Evolutionary conservation across 1,140 invertebrate genomes (phyloP), one percentile per base, ranked within the genome.

Genomic region (Pogonomyrmex barbatus): DNA sequence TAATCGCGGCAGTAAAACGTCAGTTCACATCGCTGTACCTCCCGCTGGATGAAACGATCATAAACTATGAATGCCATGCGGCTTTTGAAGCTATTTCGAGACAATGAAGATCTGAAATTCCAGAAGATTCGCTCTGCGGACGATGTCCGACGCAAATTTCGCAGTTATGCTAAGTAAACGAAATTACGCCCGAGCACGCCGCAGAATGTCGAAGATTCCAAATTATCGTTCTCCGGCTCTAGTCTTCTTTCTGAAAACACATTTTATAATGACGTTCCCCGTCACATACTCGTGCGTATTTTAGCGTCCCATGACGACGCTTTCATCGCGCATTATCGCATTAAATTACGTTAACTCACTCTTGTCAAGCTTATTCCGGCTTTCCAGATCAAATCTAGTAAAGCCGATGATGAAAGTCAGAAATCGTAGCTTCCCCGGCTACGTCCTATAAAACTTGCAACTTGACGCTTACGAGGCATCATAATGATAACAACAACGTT

Each of bases 401-500:
- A 73, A 82, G 9, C 30, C 79, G 30, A 60, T 6, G 52, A 73
- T 30, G n/a, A 56, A 70, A 36, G 24, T 1, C 50, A n/a, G n/a
- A n/a, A 71, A 73, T 45, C 54, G 42, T 83, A 83, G 60, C 39
- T 75, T 30, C 56, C 45, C 42, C 2, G 47, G 12, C 10, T 68
- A 54, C 24, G 24, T 24, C 17, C 30, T 62, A 42, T 75, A 83
- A 75, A 75, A 73, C 12, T 9, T 42, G 14, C 10, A 50, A 68
- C 52, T 24, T 42, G 30, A 45, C 50, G 67, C 42, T 73, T 60
- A 73, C 67, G 67, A 73, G 70, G 68, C 10, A 24, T 39, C 68
- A 10, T 50, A 75, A 60, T 24, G 68, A 75, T 39, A 82, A 82
- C 79, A 82, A 75, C 67, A 70, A 60, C 79, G 33, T 73, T 75